Conservation (phyloP, 2,888 invertebrate species). For the Phalera bucephala region DNA sequence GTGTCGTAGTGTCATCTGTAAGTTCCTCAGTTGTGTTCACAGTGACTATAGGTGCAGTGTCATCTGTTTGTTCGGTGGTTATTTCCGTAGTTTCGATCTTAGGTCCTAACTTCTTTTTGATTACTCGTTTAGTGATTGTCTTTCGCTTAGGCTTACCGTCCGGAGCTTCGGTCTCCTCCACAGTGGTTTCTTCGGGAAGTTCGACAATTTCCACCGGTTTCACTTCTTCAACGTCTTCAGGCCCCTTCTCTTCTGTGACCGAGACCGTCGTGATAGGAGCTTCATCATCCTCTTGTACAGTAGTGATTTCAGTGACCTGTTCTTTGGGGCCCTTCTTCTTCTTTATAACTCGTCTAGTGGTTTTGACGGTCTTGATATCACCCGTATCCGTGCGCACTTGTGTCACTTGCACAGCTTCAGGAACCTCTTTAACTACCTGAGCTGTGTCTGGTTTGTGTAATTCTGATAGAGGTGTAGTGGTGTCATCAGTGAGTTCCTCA, state of each 20-base stretch:
- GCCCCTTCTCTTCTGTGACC: background rate
- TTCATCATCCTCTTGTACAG: constrained; percentile 30
- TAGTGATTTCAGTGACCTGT: constrained; percentile 43
- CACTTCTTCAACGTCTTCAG: background rate
- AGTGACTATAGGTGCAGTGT: constrained; percentile 49
- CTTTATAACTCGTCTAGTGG: constrained; percentile 56
- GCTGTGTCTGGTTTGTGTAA: constrained; percentile 1
- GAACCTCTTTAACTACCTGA: constrained; percentile 20
- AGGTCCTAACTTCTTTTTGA: constrained; percentile 60
- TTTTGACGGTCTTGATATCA: constrained; percentile 26
- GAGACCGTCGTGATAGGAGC: constrained; percentile 2
- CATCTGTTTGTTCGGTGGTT: constrained; percentile 23
- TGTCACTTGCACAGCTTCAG: constrained; percentile 8
- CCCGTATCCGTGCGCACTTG: constrained; percentile 5
- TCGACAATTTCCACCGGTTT: background rate
- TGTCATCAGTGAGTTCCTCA: constrained; percentile 18
- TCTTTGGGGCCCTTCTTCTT: constrained; percentile 29
- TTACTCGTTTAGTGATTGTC: constrained; percentile 48
- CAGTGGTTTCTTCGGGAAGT: constrained; percentile 3
- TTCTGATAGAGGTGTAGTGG: constrained; percentile 15
- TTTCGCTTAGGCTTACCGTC: constrained; percentile 40
- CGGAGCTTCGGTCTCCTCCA: constrained; percentile 1
- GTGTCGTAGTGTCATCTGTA: constrained; percentile 24
- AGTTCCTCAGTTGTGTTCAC: constrained; percentile 52
- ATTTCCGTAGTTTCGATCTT: constrained; percentile 37